Conservation (phyloP, 2,888 invertebrate species). For the Synergus umbraculus region DNA sequence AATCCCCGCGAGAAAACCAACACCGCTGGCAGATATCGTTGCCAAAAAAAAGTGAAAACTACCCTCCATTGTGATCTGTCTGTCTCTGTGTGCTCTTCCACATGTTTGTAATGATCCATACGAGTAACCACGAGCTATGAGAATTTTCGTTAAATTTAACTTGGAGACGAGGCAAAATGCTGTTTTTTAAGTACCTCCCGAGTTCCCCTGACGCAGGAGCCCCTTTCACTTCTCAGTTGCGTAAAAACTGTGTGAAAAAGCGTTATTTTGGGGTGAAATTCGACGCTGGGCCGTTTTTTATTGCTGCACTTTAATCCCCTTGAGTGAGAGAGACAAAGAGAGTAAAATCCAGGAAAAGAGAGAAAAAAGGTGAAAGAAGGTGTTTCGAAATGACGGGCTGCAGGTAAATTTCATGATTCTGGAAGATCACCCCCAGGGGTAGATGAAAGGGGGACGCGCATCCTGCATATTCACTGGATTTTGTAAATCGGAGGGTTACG, state of each 20-base stretch:
- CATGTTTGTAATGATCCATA: constrained; percentile 32
- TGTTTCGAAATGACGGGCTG: constrained; percentile 60
- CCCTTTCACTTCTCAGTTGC: constrained; percentile 50
- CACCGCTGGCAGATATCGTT: constrained; percentile 2
- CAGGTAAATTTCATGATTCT: constrained; percentile 76
- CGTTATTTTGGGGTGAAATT: constrained; percentile 77
- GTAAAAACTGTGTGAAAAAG: constrained; percentile 69
- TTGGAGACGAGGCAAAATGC: constrained; percentile 36
- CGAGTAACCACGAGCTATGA: constrained; percentile 42
- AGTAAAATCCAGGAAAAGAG: constrained; percentile 55
- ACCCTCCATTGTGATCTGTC: constrained; percentile 25
- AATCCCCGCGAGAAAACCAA: constrained; percentile 39
- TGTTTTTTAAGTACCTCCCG: constrained; percentile 50
- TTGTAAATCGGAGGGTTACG: constrained; percentile 64
- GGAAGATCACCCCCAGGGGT: constrained; percentile 68
- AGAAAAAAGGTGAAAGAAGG: constrained; percentile 45
- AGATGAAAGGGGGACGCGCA: constrained; percentile 65
- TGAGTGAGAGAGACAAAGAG: constrained; percentile 40
- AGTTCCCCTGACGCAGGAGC: constrained; percentile 52
- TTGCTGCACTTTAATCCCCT: constrained; percentile 47
- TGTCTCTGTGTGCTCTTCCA: constrained; percentile 32
- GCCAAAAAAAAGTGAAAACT: constrained; percentile 28
- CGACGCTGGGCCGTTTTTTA: constrained; percentile 64
- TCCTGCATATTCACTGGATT: constrained; percentile 75
- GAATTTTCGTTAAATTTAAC: constrained; percentile 48